Conservation (phyloP, 2,113 vertebrate species). For the Rhinolophus sinicus region DNA sequence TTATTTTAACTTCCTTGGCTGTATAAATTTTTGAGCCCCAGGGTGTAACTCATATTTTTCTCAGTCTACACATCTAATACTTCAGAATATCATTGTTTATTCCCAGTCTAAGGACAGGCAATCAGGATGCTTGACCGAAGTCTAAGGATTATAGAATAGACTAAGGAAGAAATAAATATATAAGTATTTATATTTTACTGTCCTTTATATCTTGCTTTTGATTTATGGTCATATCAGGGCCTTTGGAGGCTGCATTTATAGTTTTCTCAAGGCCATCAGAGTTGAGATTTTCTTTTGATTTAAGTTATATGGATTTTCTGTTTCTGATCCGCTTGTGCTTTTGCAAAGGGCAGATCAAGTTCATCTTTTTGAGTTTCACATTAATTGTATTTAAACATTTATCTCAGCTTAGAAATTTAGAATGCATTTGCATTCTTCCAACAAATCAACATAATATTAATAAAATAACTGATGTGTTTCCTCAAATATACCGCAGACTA, state of each 20-base stretch:
- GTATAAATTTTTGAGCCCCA: not conserved
- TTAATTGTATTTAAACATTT: slow-evolving; percentile 23
- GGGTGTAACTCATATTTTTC: not conserved
- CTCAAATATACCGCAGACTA: not conserved
- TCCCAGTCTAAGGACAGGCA: not conserved
- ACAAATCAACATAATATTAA: not conserved
- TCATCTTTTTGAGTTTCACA: not conserved
- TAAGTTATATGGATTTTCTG: not conserved
- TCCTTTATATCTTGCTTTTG: not conserved
- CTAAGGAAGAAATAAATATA: not conserved
- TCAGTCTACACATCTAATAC: not conserved
- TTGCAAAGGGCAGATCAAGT: not conserved
- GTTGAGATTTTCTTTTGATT: not conserved
- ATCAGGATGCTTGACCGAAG: not conserved
- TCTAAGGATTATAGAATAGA: not conserved
- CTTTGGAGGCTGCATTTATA: not conserved
- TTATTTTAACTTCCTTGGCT: not conserved
- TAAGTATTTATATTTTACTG: not conserved
- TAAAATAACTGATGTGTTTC: not conserved
- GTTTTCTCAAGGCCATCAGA: not conserved
- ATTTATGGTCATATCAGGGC: not conserved
- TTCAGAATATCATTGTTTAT: not conserved
- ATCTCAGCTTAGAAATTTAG: not conserved
- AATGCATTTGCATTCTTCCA: not conserved
- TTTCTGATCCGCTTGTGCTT: not conserved